Evolutionary conservation across 2,797 vertebrate genomes (phyloP).

Genomic region (Dryobates pubescens): DNA sequence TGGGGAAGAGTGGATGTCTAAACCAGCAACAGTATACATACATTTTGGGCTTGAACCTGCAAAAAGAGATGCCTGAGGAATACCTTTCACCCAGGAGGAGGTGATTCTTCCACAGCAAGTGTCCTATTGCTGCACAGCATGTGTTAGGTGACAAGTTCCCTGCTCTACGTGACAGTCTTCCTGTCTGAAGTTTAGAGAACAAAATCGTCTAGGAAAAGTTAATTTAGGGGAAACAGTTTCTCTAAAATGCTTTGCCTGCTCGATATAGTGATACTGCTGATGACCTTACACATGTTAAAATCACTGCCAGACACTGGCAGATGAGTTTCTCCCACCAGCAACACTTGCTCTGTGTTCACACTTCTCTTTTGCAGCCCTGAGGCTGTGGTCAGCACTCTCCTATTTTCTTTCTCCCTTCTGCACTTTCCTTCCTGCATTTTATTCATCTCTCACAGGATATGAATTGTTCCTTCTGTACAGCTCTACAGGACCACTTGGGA

Average conservation of each 20-base stretch:
- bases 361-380: conserved; percentile 16
- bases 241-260: background rate
- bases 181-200: background rate
- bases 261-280: background rate
- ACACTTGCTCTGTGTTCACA: background rate
- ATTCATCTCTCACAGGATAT: background rate
- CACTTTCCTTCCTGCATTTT: background rate
- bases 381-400: background rate
- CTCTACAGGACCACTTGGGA: background rate
- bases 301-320: background rate
- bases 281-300: conserved; percentile 3
- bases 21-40: background rate
- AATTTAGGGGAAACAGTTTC: background rate
- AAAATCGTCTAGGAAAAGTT: background rate
- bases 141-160: background rate
- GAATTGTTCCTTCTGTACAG: background rate
- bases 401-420: background rate
- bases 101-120: background rate
- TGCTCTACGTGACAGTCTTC: background rate
- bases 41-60: background rate
- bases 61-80: background rate
- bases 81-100: background rate
- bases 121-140: background rate
- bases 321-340: background rate
- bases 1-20: rapidly evolving